These are phyloP conservation scores for Phallusia fumigata DNA, from an alignment of 23 tunicate species.

Conservation along the genomic window DNA sequence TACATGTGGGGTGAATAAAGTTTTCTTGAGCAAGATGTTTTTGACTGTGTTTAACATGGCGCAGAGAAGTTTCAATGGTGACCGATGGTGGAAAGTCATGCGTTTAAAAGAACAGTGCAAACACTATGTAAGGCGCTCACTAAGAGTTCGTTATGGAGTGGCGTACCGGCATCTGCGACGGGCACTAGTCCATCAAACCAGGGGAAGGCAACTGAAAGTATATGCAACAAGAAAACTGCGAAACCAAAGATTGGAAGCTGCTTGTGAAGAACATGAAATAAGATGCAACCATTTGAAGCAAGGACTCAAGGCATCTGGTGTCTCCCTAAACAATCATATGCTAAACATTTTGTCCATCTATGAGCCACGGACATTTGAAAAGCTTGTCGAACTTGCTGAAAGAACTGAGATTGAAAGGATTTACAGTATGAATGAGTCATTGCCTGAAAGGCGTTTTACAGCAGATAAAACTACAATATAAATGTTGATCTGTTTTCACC, in stretches of 20 bases:
- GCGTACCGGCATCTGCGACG: conserved; percentile 16
- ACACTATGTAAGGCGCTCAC: conserved; percentile 42
- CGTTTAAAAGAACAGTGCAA: conserved; percentile 67
- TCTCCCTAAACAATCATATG: conserved; percentile 41
- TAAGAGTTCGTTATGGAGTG: conserved; percentile 46
- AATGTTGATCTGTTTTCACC: too few relatives aligned
- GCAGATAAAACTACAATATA: not conserved
- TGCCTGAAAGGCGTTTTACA: conserved; percentile 69
- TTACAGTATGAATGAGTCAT: conserved; percentile 17
- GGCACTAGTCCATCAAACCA: conserved; percentile 34
- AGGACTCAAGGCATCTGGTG: conserved; percentile 35
- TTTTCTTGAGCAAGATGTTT: not conserved
- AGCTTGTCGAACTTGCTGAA: conserved; percentile 64
- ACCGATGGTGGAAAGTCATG: conserved; percentile 64
- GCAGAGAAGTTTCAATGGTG: not conserved
- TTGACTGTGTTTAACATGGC: conserved; percentile 7
- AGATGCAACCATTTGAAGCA: not conserved
- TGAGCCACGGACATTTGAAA: conserved; percentile 86
- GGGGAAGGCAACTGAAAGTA: conserved; percentile 22
- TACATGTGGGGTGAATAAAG: too few relatives aligned
- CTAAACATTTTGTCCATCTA: conserved; percentile 61
- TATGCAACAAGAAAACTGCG: conserved; percentile 40
- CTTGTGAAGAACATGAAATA: conserved; percentile 56
- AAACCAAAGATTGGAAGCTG: conserved; percentile 55
- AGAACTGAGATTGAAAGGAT: conserved; percentile 61